phyloP scores from a whole-genome alignment of 2,888 invertebrate species.

The Alsophila aescularia region DNA sequence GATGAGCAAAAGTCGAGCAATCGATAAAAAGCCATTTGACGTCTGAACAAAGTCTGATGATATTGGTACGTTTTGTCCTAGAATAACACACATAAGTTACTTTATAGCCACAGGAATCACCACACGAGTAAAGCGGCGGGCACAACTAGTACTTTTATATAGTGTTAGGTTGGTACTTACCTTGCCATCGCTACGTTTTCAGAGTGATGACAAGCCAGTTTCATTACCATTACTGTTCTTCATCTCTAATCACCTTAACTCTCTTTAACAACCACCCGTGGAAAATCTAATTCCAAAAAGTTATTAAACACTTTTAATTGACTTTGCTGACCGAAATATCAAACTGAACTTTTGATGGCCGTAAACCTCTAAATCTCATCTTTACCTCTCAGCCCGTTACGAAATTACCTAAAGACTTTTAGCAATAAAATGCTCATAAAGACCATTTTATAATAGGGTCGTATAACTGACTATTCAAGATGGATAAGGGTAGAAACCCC shows the following conservation, averaged over 20 bases:
- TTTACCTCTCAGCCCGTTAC: conserved; percentile 69
- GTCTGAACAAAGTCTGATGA: too few species aligned
- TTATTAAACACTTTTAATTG: conserved; percentile 51
- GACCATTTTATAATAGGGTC: conserved; percentile 83
- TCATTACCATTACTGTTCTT: too few species aligned
- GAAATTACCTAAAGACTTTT: conserved; percentile 82
- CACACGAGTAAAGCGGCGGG: too few species aligned
- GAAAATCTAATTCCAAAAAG: conserved; percentile 34
- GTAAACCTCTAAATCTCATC: conserved; percentile 68
- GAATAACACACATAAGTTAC: too few species aligned
- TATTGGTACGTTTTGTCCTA: too few species aligned
- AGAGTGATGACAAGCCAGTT: too few species aligned
- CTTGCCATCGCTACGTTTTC: too few species aligned
- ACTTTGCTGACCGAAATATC: conserved; percentile 69
- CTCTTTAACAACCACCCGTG: conserved; percentile 10
- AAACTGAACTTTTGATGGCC: conserved; percentile 74
- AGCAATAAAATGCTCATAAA: conserved; percentile 82
- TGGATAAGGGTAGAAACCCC: conserved; percentile 53
- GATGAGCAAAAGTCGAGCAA: too few species aligned
- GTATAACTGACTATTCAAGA: conserved; percentile 70
- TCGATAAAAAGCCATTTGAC: too few species aligned
- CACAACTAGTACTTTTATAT: too few species aligned
- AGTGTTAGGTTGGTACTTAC: too few species aligned
- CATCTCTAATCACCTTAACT: neutral
- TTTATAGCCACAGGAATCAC: too few species aligned